Conservation (phyloP, 2,113 vertebrate genomes). For the Cyprinodon tularosa region DNA sequence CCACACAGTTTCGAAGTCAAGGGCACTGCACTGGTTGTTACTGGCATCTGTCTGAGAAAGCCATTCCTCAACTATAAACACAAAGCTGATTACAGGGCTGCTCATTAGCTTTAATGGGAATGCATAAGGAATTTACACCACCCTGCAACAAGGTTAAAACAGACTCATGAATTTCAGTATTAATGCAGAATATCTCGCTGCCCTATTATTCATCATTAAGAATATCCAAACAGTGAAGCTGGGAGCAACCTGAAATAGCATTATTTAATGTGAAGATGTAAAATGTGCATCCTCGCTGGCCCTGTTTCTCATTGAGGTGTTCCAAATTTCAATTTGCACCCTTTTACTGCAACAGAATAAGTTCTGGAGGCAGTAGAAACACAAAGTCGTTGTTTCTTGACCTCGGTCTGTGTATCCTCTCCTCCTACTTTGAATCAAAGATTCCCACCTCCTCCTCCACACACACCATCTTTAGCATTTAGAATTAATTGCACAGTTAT, state of each 20-base stretch:
- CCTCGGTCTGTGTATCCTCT: constrained; percentile 71
- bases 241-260: constrained; percentile 22
- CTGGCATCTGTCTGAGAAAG: constrained; percentile 59
- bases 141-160: constrained; percentile 67
- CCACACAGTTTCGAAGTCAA: constrained; percentile 50
- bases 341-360: constrained; percentile 51
- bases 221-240: constrained; percentile 46
- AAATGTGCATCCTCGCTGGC: constrained; percentile 39
- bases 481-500: constrained; percentile 87
- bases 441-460: constrained; percentile 44
- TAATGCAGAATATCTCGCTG: constrained; percentile 36
- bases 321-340: constrained; percentile 21
- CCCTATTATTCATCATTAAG: constrained; percentile 69
- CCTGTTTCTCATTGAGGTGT: constrained; percentile 43
- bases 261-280: constrained; percentile 46
- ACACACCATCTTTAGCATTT: constrained; percentile 81
- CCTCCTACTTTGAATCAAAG: constrained; percentile 66
- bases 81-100: constrained; percentile 57
- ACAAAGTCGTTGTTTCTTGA: constrained; percentile 74
- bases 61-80: constrained; percentile 37
- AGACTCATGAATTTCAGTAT: constrained; percentile 60
- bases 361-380: constrained; percentile 52
- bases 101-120: constrained; percentile 74
- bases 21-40: constrained; percentile 31
- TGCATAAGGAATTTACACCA: constrained; percentile 65